Base-by-base conservation (phyloP, 2,888 invertebrate species). In the Keiferia lycopersicella region DNA sequence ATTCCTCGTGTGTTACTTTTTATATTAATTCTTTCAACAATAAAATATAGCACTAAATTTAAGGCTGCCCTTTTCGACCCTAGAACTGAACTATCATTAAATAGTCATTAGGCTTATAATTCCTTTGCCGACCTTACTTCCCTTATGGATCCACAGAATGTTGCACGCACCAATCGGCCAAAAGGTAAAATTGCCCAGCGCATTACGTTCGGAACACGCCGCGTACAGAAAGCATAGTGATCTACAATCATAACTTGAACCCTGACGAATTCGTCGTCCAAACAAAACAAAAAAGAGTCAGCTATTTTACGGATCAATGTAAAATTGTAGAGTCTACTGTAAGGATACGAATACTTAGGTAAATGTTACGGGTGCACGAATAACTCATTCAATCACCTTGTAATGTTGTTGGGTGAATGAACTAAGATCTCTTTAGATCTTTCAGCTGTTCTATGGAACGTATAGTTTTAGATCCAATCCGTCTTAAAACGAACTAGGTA, bases 141-240 rank as follows among this genome's bases (percentile, higher is more conserved):
- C 63, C 65, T 73, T 68, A 71, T 73, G 71, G 73, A 76, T 72
- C 72, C 30, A 26, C 48, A 61, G 50, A 61, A 48, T 72, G 68
- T 66, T 73, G 78, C 79, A 79, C 77, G 79, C 77, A 76, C 78
- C 81, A 83, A 78, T 81, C 77, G 79, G 79, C 75, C 81, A 82
- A 83, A 84, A 80, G 75, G 78, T 60, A 72, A 82, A 82, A 83
- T 84, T 83, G 81, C 81, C 73, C 70, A 58, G 73, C 77, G 72
- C 80, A 82, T 79, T 81, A 78, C 72, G 69, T 68, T 68, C 68
- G 65, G 50, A 64, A 57, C 58, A 57, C 66, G 64, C 62, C 68
- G 69, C 59, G 45, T 58, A 63, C 58, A 61, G 39, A 63, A 45
- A 61, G 41, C 45, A 58, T 59, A 59, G 58, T 45, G 18, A 12